Evolutionary conservation across 2,888 invertebrate species (phyloP).

Genomic region (Frankliniella fusca): DNA sequence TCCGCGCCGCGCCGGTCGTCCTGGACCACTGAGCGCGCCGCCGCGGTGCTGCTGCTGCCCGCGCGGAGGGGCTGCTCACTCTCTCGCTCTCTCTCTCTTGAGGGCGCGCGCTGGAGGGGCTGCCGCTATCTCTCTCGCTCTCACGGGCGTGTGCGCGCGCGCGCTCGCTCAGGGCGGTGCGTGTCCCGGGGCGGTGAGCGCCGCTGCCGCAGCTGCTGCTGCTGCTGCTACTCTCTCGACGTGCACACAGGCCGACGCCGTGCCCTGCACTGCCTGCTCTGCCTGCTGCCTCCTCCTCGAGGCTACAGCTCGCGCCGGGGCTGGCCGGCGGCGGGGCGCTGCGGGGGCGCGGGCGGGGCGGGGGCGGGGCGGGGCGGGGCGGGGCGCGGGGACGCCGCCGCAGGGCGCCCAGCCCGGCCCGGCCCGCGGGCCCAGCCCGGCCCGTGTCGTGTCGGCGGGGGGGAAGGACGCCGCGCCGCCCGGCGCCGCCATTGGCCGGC

Average conservation of each 20-base stretch:
- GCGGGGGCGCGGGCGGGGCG: neutral
- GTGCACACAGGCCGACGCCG: conserved; percentile 4
- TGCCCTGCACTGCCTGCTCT: neutral
- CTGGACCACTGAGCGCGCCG: too few relatives aligned
- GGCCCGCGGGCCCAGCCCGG: neutral
- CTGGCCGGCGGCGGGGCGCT: neutral
- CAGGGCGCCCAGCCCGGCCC: neutral
- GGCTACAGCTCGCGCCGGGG: neutral
- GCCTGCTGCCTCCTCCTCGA: neutral
- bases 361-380: neutral
- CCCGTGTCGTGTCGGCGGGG: neutral
- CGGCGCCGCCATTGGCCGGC: neutral
- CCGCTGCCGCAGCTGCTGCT: too few relatives aligned
- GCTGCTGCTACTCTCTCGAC: too few relatives aligned
- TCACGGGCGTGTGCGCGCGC: too few relatives aligned
- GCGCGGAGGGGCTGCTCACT: too few relatives aligned
- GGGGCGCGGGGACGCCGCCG: neutral
- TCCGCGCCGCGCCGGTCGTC: too few relatives aligned
- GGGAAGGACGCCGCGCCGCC: neutral
- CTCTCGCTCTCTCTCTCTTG: too few relatives aligned
- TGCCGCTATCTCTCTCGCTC: too few relatives aligned
- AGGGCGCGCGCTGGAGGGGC: too few relatives aligned
- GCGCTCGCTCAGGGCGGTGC: too few relatives aligned
- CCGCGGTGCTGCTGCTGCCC: too few relatives aligned
- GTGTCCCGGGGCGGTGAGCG: too few relatives aligned